Conservation (phyloP, 2,888 invertebrate species). For the Cantharis nigra region DNA sequence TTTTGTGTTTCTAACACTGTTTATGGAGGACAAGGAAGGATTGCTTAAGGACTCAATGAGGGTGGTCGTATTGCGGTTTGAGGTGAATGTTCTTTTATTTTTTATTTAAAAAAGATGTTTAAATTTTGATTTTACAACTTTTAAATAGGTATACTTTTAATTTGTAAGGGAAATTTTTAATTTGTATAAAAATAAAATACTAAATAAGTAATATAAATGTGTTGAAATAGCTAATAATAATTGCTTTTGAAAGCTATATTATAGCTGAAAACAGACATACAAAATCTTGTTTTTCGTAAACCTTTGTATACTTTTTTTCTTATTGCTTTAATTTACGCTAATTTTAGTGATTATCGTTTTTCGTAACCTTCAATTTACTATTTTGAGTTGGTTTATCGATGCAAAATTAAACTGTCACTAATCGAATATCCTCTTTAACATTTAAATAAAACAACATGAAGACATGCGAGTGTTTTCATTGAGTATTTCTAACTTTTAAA, state of each 20-base stretch:
- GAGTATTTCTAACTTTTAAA: neutral
- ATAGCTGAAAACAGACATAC: neutral
- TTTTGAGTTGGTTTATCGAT: neutral
- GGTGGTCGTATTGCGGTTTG: too few species aligned
- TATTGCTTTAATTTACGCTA: neutral
- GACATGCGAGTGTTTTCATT: neutral
- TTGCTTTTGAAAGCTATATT: neutral
- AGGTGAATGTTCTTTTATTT: too few species aligned
- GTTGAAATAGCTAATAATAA: neutral
- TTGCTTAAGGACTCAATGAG: too few species aligned
- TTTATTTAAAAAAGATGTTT: too few species aligned
- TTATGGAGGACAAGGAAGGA: too few species aligned
- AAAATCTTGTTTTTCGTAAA: neutral
- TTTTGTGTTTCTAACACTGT: too few species aligned
- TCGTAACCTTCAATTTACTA: neutral
- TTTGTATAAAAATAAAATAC: neutral
- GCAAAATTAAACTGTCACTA: slow-evolving; percentile 6
- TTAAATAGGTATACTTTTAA: too few species aligned
- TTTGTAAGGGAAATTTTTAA: too few species aligned
- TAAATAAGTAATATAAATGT: neutral
- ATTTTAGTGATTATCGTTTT: slow-evolving; percentile 1
- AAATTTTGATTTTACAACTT: too few species aligned
- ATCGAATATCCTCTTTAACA: neutral
- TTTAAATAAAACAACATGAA: neutral
- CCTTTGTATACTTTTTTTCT: neutral